These are phyloP conservation scores for Acheta domesticus DNA, from an alignment of 2,888 invertebrate genomes.

Conservation along the genomic window DNA sequence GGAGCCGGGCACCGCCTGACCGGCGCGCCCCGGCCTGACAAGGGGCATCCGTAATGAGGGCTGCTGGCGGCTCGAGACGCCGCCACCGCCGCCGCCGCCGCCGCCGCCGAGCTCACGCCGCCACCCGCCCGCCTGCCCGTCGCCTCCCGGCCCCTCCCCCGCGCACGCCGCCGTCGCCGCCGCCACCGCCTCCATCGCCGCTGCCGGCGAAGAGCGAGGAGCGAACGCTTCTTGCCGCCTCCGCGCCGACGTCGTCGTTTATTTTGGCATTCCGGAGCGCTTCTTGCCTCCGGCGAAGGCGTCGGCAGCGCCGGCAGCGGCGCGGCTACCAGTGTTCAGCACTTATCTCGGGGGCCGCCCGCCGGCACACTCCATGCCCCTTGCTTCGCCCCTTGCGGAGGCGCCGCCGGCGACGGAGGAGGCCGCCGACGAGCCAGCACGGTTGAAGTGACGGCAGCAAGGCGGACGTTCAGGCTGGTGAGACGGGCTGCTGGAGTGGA, in stretches of 20 bases:
- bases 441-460: too few species aligned
- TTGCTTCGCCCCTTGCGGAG: not conserved
- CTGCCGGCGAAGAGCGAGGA: not conserved
- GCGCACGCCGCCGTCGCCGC: not conserved
- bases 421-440: too few species aligned
- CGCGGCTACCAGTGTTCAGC: constrained; percentile 18
- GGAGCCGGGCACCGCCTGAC: constrained; percentile 18
- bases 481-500: too few species aligned
- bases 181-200: not conserved
- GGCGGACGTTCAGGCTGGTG: too few species aligned
- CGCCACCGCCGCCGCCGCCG: not conserved
- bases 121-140: not conserved
- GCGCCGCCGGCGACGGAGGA: not conserved
- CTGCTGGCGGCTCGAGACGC: not conserved
- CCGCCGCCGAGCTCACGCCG: not conserved
- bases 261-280: constrained; percentile 18
- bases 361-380: not conserved
- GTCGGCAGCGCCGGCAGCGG: not conserved
- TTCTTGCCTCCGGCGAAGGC: not conserved
- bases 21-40: constrained; percentile 6
- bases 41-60: constrained; percentile 18
- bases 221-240: constrained; percentile 18
- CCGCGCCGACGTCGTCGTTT: constrained; percentile 18
- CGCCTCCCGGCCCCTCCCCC: not conserved
- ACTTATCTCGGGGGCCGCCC: not conserved